A percentile compares a stretch with the other conserved stretches of the same genome.
Conservation (phyloP, 2,797 vertebrate species). For the Pangasius djambal region DNA sequence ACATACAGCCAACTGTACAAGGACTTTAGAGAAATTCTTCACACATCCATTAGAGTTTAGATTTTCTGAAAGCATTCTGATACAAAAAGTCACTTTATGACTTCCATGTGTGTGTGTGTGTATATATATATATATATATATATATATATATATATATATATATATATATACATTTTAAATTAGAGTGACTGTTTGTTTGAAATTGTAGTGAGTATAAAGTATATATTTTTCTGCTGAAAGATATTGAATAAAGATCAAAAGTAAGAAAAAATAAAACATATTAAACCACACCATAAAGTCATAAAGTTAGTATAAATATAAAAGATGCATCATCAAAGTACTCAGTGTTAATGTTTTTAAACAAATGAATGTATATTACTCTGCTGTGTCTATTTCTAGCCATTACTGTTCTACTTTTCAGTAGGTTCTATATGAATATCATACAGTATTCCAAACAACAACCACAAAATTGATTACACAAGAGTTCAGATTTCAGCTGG, state of each 20-base stretch:
- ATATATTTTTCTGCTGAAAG: not conserved
- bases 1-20: not conserved
- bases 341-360: not conserved
- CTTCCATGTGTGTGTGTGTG: too few species aligned
- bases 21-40: not conserved
- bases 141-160: not conserved
- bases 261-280: not conserved
- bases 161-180: not conserved
- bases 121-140: too few species aligned
- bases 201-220: not conserved
- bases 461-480: not conserved
- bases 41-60: not conserved
- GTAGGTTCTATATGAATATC: not conserved
- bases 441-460: not conserved
- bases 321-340: not conserved
- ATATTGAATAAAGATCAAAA: not conserved
- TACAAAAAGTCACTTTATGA: not conserved
- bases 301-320: not conserved
- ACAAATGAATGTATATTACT: not conserved
- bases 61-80: not conserved
- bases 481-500: slow-evolving; percentile 25
- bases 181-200: not conserved
- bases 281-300: not conserved
- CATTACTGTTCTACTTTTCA: not conserved
- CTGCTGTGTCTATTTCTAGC: not conserved